Percentiles rank a stretch among this genome's conserved stretches.
Evolutionary conservation across 2,888 invertebrate genomes (phyloP).

Genomic region (Zaprionus bogoriensis): DNA sequence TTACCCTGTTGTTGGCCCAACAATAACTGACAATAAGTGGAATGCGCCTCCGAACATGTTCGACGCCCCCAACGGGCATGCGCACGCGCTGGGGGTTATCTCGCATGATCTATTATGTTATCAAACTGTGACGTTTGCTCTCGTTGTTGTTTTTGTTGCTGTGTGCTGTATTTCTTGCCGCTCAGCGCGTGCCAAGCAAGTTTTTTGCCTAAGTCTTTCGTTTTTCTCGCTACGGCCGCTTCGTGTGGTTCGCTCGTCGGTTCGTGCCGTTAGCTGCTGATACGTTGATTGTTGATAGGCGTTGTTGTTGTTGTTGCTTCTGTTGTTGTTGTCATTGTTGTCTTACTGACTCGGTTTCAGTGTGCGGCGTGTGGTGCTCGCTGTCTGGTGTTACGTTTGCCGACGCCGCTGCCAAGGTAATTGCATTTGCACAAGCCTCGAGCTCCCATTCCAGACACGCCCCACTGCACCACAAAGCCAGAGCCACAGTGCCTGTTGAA

Average conservation of each 20-base stretch:
- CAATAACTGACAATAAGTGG: constrained; percentile 26
- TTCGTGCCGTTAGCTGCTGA: constrained; percentile 45
- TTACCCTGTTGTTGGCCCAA: constrained; percentile 9
- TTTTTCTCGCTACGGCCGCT: constrained; percentile 49
- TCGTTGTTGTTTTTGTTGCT: constrained; percentile 13
- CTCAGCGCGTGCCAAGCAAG: constrained; percentile 57
- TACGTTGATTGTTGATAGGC: constrained; percentile 21
- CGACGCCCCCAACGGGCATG: constrained; percentile 46
- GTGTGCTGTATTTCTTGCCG: not conserved
- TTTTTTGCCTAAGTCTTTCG: constrained; percentile 58
- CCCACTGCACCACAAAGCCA: constrained; percentile 51
- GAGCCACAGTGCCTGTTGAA: constrained; percentile 44
- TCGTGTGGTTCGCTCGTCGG: constrained; percentile 37
- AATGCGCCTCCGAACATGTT: constrained; percentile 43
- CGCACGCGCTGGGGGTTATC: constrained; percentile 1
- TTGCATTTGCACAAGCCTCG: constrained; percentile 64
- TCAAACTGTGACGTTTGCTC: constrained; percentile 45
- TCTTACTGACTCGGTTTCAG: constrained; percentile 57
- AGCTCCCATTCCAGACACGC: constrained; percentile 35
- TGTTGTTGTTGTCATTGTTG: constrained; percentile 21
- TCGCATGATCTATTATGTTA: constrained; percentile 50
- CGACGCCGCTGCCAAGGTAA: constrained; percentile 60
- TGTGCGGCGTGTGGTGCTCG: no score
- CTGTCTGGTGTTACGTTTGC: constrained; percentile 57
- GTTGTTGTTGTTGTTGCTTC: constrained; percentile 23